These are phyloP conservation scores for Lepus americanus DNA, from an alignment of 2,113 vertebrate species.

Conservation along the genomic window DNA sequence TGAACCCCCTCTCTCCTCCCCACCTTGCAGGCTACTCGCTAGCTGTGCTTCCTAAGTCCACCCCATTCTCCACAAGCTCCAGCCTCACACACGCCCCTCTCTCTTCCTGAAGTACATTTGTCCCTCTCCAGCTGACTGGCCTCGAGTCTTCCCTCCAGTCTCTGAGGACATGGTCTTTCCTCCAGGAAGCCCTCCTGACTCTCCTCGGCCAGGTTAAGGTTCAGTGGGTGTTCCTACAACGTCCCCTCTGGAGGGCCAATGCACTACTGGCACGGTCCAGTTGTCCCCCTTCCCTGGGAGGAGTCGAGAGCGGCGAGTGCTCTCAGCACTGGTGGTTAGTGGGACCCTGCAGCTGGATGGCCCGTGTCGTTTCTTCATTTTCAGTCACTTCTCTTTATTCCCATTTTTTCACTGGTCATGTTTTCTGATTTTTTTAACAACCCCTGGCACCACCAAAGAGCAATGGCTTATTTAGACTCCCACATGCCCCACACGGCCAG, in stretches of 20 bases:
- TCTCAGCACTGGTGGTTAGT: not conserved
- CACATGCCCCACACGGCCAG: not conserved
- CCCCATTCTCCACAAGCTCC: not conserved
- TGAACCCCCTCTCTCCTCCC: not conserved
- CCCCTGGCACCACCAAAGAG: not conserved
- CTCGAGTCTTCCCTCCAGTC: not conserved
- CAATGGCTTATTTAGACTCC: not conserved
- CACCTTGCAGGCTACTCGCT: accelerated
- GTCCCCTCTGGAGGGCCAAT: not conserved
- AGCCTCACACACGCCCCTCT: not conserved
- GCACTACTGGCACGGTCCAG: too few relatives aligned
- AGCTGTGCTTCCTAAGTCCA: not conserved
- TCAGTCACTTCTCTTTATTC: not conserved
- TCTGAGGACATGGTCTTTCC: not conserved
- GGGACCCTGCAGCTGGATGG: accelerated
- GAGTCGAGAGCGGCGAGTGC: accelerated
- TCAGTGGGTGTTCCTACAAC: accelerated
- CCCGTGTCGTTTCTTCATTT: not conserved
- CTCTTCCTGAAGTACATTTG: not conserved
- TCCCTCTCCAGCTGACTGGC: not conserved
- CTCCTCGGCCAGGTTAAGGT: not conserved
- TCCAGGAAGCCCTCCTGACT: constrained; percentile 15
- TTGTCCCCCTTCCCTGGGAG: not conserved
- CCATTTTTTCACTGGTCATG: not conserved
- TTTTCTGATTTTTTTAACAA: not conserved